Evolutionary conservation across 2,113 vertebrate species (phyloP).

Genomic region (Rostratula benghalensis): DNA sequence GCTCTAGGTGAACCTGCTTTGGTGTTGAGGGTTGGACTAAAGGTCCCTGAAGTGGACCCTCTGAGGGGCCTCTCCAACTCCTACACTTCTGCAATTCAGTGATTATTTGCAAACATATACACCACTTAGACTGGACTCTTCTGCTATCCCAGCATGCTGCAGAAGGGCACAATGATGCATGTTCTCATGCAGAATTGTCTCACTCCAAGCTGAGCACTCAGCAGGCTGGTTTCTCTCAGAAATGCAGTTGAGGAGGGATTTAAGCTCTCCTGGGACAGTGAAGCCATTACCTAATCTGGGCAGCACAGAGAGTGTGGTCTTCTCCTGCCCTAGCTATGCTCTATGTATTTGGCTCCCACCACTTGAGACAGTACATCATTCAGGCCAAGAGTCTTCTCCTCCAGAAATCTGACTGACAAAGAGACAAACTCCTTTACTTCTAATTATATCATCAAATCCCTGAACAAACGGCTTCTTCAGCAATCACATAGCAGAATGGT

Average conservation of each 20-base stretch:
- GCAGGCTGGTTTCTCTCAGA: neutral
- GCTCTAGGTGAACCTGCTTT: no score
- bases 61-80: neutral
- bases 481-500: neutral
- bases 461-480: neutral
- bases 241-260: neutral
- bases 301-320: neutral
- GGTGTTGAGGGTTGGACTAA: no score
- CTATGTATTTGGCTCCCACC: neutral
- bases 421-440: neutral
- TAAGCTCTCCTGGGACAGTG: neutral
- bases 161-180: neutral
- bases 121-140: neutral
- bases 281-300: neutral
- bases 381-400: neutral
- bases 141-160: neutral
- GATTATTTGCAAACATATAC: neutral
- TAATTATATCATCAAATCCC: neutral
- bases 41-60: no score
- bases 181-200: neutral
- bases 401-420: neutral
- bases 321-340: neutral
- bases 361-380: neutral
- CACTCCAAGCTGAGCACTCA: neutral
- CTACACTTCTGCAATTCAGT: neutral